These are phyloP conservation scores for Chrysoperla carnea DNA, from an alignment of 1,140 invertebrate genomes.

Conservation along the genomic window DNA sequence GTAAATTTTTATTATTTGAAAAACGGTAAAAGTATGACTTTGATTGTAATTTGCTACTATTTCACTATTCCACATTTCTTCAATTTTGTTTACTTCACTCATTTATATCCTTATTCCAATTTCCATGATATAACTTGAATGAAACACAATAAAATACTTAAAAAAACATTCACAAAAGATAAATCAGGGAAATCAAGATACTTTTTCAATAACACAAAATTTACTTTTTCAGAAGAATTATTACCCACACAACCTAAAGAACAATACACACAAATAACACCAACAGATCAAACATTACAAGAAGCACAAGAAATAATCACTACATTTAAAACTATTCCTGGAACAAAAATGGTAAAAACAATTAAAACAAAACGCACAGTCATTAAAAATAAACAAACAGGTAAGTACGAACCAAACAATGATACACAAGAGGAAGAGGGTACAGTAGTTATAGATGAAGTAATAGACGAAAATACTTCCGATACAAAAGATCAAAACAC, in stretches of 20 bases:
- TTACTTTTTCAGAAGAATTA: constrained; percentile 8
- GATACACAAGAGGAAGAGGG: neutral
- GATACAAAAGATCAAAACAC: constrained; percentile 5
- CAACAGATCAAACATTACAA: neutral
- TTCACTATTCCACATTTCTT: too few species aligned
- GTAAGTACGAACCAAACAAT: neutral
- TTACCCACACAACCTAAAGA: neutral
- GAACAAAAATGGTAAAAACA: constrained; percentile 25
- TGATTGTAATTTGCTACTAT: too few species aligned
- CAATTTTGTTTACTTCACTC: too few species aligned
- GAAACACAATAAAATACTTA: too few species aligned
- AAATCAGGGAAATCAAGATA: constrained; percentile 10
- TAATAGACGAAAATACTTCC: constrained; percentile 20
- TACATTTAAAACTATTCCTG: constrained; percentile 29
- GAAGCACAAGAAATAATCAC: constrained; percentile 5
- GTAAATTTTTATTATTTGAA: too few species aligned
- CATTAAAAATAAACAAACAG: constrained; percentile 21
- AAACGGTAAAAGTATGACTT: too few species aligned
- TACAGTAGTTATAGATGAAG: constrained; percentile 17
- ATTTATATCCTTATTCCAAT: too few species aligned
- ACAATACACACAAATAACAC: neutral
- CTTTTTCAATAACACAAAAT: constrained; percentile 11
- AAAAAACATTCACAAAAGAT: too few species aligned
- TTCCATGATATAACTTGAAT: too few species aligned
- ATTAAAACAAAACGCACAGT: constrained; percentile 32